These are phyloP conservation scores for Eucriotettix oculatus DNA, from an alignment of 2,888 invertebrate species.

Conservation along the genomic window DNA sequence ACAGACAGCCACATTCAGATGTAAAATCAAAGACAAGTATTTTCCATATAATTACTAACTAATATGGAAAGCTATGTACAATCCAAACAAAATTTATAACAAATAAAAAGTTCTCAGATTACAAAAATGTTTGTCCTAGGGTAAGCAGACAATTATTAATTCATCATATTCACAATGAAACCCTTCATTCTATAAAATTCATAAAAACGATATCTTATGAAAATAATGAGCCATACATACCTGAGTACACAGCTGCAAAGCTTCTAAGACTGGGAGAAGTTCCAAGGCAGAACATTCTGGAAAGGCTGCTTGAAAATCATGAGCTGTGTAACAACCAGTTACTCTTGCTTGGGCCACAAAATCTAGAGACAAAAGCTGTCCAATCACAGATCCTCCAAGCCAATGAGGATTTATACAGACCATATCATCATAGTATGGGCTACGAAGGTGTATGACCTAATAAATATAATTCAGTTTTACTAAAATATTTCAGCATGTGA, in stretches of 20 bases:
- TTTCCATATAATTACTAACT: no score
- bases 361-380: slow-evolving; percentile 41
- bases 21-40: no score
- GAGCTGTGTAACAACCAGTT: slow-evolving; percentile 52
- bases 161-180: no score
- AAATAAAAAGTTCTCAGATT: no score
- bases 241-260: slow-evolving; percentile 48
- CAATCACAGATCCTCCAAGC: slow-evolving; percentile 48
- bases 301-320: slow-evolving; percentile 55
- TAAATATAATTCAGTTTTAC: background rate
- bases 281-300: slow-evolving; percentile 52
- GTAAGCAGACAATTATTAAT: no score
- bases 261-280: slow-evolving; percentile 48
- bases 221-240: slow-evolving; percentile 20
- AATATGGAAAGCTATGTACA: no score
- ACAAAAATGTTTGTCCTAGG: no score
- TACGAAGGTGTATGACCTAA: slow-evolving; percentile 39
- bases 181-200: no score
- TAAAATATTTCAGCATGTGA: background rate
- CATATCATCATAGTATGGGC: slow-evolving; percentile 35
- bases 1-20: no score
- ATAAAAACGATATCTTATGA: no score
- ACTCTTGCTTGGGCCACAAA: slow-evolving; percentile 34
- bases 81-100: no score
- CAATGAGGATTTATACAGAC: slow-evolving; percentile 48